Conservation (phyloP, 2,888 invertebrate species). For the Aproaerema taeniolella region DNA sequence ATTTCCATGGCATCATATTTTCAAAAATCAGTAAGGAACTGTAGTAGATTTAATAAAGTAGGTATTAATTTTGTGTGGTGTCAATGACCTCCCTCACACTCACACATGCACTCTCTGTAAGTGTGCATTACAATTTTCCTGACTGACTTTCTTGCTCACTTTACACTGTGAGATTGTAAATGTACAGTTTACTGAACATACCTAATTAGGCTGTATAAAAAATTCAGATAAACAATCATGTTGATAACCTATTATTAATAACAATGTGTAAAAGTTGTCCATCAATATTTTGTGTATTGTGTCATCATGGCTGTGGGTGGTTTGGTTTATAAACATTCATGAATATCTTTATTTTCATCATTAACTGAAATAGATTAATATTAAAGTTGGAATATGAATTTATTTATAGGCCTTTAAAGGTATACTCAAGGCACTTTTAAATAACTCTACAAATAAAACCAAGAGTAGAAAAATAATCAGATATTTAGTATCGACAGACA, state of each 20-base stretch:
- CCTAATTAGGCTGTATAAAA: not conserved
- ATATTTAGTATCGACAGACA: not conserved
- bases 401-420: no score
- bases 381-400: no score
- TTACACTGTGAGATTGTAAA: not conserved
- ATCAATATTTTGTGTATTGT: not conserved
- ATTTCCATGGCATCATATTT: not conserved
- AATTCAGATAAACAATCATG: not conserved
- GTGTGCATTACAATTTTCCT: constrained; percentile 5
- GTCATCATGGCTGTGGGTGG: not conserved
- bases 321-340: no score
- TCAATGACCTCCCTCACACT: constrained; percentile 14
- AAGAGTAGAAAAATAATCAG: no score
- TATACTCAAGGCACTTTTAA: no score
- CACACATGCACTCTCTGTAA: constrained; percentile 3
- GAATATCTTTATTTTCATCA: no score
- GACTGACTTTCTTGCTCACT: constrained; percentile 4
- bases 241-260: not conserved
- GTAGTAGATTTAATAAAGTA: not conserved
- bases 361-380: no score
- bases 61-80: constrained; percentile 7
- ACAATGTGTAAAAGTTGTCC: not conserved
- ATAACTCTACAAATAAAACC: no score
- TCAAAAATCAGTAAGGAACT: not conserved
- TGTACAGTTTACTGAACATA: not conserved